Evolutionary conservation across 2,113 vertebrate genomes (phyloP).

Genomic region (Chlorocebus sabaeus): DNA sequence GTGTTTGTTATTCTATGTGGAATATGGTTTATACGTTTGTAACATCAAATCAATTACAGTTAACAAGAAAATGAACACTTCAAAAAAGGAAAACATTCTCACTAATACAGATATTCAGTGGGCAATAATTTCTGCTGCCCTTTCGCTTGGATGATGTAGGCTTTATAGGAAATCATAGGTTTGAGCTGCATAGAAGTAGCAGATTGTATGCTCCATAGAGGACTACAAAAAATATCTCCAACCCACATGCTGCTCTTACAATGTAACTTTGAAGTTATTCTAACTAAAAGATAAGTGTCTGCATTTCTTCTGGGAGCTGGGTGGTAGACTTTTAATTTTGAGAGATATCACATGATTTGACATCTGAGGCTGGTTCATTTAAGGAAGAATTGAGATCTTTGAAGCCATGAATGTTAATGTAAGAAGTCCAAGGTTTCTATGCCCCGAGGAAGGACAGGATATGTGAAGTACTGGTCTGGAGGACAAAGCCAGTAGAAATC

Average conservation of each 20-base stretch:
- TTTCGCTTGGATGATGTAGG: neutral
- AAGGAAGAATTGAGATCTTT: neutral
- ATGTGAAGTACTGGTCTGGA: neutral
- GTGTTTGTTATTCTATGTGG: neutral
- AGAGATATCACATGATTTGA: neutral
- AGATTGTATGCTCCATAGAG: neutral
- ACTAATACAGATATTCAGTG: neutral
- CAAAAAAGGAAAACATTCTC: neutral
- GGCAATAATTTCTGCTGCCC: neutral
- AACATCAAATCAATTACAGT: neutral
- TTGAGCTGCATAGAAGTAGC: neutral
- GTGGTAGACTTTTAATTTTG: neutral
- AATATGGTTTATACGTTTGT: neutral
- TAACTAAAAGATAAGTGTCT: neutral
- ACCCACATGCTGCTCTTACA: accelerated
- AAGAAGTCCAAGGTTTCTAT: neutral
- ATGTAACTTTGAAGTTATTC: neutral
- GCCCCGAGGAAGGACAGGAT: neutral
- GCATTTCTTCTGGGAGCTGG: neutral
- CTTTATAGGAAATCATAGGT: neutral
- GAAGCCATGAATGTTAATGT: accelerated
- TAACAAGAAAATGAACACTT: neutral
- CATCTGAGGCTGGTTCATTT: neutral
- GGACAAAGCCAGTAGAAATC: neutral
- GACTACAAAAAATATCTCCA: neutral